phyloP scores from a whole-genome alignment of 2,888 invertebrate species.

The Erebia ligea region DNA sequence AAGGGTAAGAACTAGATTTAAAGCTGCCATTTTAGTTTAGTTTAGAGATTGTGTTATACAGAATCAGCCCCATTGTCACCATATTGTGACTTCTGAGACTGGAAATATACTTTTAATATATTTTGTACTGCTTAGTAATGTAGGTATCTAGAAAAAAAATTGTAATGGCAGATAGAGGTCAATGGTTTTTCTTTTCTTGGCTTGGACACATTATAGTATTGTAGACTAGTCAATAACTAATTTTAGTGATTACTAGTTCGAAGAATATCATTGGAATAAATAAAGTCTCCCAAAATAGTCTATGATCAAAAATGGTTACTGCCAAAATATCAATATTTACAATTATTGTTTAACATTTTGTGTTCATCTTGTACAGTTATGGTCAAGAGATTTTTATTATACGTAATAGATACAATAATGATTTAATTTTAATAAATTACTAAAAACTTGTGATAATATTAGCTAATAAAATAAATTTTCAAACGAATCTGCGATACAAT shows the following conservation, averaged over 20 bases:
- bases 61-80: no score
- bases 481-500: no score
- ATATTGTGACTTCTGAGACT: no score
- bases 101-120: no score
- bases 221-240: constrained; percentile 2
- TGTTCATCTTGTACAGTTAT: constrained; percentile 47
- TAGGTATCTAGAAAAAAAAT: no score
- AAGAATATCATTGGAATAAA: constrained; percentile 17
- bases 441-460: background rate
- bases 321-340: constrained; percentile 46
- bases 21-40: no score
- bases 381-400: constrained; percentile 45
- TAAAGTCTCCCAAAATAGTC: constrained; percentile 22
- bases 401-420: background rate
- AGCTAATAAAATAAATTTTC: no score
- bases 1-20: no score
- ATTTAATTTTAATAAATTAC: background rate
- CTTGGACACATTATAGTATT: background rate
- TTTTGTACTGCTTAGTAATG: no score
- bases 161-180: no score
- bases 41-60: no score
- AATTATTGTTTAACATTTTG: background rate
- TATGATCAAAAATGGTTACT: constrained; percentile 54
- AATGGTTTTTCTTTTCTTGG: no score
- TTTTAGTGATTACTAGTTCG: background rate